Evolutionary conservation across 2,888 invertebrate species (phyloP), one percentile per base, ranked within the genome.

Genomic region (Microctonus aethiopoides): DNA sequence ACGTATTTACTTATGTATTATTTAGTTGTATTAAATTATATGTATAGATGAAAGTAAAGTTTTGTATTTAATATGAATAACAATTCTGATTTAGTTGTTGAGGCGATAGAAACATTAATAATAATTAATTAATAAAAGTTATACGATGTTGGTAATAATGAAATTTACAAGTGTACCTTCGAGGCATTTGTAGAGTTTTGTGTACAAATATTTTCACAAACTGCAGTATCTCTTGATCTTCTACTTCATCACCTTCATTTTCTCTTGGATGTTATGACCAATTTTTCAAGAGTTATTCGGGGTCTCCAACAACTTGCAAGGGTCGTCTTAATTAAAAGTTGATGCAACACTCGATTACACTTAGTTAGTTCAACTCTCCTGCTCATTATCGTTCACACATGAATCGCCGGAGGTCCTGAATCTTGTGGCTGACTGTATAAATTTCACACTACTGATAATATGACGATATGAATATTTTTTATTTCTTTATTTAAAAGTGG

Each of bases 271-370:
- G 13, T 26, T 46, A 46, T 46, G 16, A 16, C 20, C 26, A 24
- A 7, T 54, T 13, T n/a, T n/a, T n/a, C n/a, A n/a, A n/a, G n/a
- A n/a, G n/a, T n/a, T n/a, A n/a, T n/a, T n/a, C n/a, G n/a, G n/a
- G n/a, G 54, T 13, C 26, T 13, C 13, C 26, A 46, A 46, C 46
- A 54, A 29, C 7, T 7, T 7, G 7, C 29, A 7, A 5, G 29
- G 29, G 29, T 29, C 24, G 6, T 26, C 54, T 54, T 54, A 54
- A 54, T 54, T 54, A 54, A 24, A 54, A 54, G 54, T 54, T 54
- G n/a, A 26, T 54, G 26, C 54, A 54, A 54, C 26, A 26, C 54
- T 13, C 26, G 26, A 54, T 54, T 54, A 29, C 2, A 26, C 54
- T 24, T 54, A 13, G 11, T 9, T n/a, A 7, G 16, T 16, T 7